phyloP scores from a whole-genome alignment of 2,888 invertebrate species.

The Julus scandinavius region DNA sequence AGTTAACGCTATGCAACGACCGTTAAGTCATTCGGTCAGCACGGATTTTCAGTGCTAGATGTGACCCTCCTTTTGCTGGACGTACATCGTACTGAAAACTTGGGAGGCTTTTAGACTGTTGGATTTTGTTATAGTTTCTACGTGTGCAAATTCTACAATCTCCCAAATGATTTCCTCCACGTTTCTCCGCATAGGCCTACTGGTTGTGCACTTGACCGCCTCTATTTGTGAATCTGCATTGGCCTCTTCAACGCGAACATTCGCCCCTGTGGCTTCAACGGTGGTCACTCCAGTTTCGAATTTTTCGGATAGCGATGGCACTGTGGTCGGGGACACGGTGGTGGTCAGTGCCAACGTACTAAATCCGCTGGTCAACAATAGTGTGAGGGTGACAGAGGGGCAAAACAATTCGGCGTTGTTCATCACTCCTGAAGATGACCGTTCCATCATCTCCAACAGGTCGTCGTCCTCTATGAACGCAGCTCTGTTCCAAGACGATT shows the following conservation, averaged over 20 bases:
- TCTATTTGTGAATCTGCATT: not conserved
- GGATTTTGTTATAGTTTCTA: not conserved
- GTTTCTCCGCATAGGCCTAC: slow-evolving; percentile 4
- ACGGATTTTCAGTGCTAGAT: not conserved
- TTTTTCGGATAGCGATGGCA: not conserved
- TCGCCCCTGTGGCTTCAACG: not conserved
- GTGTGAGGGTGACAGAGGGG: not conserved
- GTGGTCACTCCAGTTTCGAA: slow-evolving; percentile 9
- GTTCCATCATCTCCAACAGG: not conserved
- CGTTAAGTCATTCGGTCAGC: not conserved
- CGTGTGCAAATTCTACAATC: not conserved
- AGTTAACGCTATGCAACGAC: not conserved
- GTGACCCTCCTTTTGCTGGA: not conserved
- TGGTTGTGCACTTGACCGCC: not conserved
- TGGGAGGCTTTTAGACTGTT: not conserved
- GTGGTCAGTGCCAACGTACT: not conserved
- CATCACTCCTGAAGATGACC: not conserved
- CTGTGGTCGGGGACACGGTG: not conserved
- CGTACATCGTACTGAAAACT: not conserved
- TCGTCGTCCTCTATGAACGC: not conserved
- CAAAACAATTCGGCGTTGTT: not conserved
- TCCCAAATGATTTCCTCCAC: not conserved
- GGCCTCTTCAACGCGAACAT: not conserved
- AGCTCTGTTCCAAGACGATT: not conserved
- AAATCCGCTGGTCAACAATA: not conserved